phyloP scores from a whole-genome alignment of 2,113 vertebrate species.

The Pyrgilauda ruficollis region DNA sequence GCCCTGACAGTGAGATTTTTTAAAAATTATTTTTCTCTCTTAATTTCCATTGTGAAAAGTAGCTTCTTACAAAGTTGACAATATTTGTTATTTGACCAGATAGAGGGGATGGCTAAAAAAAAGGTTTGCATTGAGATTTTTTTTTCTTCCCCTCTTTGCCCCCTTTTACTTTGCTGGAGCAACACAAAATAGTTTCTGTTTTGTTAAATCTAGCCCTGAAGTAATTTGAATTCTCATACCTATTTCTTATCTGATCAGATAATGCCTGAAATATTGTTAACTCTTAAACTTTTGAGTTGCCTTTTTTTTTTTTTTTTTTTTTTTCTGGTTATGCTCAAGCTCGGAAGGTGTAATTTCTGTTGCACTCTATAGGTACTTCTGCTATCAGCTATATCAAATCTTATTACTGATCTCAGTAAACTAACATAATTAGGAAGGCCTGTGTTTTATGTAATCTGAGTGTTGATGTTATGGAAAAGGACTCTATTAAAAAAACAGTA shows the following conservation, averaged over 20 bases:
- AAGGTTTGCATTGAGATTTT: not conserved
- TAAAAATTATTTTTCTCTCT: accelerated
- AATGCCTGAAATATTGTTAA: not conserved
- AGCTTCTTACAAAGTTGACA: not conserved
- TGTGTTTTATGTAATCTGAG: not conserved
- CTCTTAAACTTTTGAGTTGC: not conserved
- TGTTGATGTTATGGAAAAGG: not conserved
- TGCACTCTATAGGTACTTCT: not conserved
- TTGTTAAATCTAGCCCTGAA: not conserved
- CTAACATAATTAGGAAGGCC: not conserved
- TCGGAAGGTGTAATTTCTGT: not conserved
- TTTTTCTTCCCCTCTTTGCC: not conserved
- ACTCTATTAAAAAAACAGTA: not conserved
- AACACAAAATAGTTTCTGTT: not conserved
- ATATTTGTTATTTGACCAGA: not conserved
- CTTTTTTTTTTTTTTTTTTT: not conserved
- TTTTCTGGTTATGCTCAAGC: not conserved
- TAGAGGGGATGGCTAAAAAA: not conserved
- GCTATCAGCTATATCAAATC: not conserved
- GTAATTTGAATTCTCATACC: not conserved
- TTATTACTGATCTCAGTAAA: not conserved
- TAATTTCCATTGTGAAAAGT: not conserved
- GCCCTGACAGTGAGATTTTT: not conserved
- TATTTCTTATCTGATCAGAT: not conserved
- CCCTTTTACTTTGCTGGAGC: not conserved